These are phyloP conservation scores for Cryptoleucopteryx plumbea DNA, from an alignment of 2,113 vertebrate species.

Conservation along the genomic window DNA sequence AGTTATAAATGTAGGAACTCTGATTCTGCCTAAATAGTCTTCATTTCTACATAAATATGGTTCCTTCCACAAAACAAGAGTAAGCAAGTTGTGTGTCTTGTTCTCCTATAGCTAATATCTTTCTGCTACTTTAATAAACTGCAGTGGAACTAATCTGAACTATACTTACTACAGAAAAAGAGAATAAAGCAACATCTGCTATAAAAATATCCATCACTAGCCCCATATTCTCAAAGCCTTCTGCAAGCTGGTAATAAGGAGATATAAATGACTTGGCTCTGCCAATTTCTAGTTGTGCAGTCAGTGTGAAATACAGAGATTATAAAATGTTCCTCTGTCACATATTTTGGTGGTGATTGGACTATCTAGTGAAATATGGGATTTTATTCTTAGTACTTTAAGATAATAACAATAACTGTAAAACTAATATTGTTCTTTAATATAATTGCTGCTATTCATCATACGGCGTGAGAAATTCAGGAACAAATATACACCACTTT, in stretches of 20 bases:
- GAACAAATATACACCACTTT: slow-evolving; percentile 45
- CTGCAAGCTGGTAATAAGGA: slow-evolving; percentile 65
- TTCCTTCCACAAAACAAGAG: slow-evolving; percentile 4
- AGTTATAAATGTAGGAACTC: neutral
- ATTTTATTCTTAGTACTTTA: slow-evolving; percentile 72
- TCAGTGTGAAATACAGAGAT: slow-evolving; percentile 66
- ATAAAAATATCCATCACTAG: slow-evolving; percentile 68
- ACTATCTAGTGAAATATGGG: slow-evolving; percentile 67
- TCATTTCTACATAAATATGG: neutral
- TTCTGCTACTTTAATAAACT: slow-evolving; percentile 66
- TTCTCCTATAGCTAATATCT: slow-evolving; percentile 31
- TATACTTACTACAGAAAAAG: slow-evolving; percentile 39
- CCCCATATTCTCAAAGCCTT: slow-evolving; percentile 59
- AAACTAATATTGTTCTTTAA: slow-evolving; percentile 76
- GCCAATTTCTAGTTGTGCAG: slow-evolving; percentile 68
- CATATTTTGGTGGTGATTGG: slow-evolving; percentile 62
- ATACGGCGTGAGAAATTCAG: slow-evolving; percentile 37
- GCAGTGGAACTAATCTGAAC: slow-evolving; percentile 39
- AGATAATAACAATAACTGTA: slow-evolving; percentile 74
- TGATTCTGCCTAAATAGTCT: neutral
- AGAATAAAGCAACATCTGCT: slow-evolving; percentile 64
- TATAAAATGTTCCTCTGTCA: slow-evolving; percentile 71
- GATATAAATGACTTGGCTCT: slow-evolving; percentile 71
- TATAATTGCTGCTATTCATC: slow-evolving; percentile 77
- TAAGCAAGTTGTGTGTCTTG: slow-evolving; percentile 3